A percentile compares a stretch with the other conserved stretches of the same genome.
Evolutionary conservation across 2,797 vertebrate species (phyloP).

Genomic region (Enteromius viviparus): DNA sequence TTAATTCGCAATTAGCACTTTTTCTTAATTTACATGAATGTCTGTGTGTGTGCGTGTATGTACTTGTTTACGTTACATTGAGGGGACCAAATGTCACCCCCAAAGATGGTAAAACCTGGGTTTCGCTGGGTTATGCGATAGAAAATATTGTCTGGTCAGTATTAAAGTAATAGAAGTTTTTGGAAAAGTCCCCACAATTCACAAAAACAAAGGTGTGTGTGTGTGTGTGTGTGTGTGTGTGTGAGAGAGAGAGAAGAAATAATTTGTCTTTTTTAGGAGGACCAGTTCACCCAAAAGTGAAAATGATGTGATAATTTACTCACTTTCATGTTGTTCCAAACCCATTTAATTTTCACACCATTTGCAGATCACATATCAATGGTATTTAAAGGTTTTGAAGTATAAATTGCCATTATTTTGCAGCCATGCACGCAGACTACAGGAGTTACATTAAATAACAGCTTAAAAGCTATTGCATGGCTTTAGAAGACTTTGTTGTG

Average conservation of each 20-base stretch:
- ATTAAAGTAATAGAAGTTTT: too few species aligned
- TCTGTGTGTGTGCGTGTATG: background rate
- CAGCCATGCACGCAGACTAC: background rate
- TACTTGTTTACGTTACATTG: background rate
- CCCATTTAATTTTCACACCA: background rate
- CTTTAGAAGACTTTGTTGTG: background rate
- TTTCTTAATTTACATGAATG: background rate
- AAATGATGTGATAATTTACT: background rate
- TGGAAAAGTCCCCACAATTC: too few species aligned
- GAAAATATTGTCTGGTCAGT: too few species aligned
- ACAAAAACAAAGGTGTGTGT: too few species aligned
- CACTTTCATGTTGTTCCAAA: background rate
- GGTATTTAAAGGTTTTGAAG: background rate
- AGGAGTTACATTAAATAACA: background rate
- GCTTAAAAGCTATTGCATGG: background rate
- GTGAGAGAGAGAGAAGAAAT: background rate
- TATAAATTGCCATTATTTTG: background rate
- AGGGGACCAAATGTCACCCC: too few species aligned
- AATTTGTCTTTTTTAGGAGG: background rate
- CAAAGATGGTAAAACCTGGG: too few species aligned
- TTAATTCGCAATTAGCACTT: background rate
- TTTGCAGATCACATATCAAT: background rate
- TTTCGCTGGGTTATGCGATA: too few species aligned
- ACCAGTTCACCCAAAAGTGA: background rate
- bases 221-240: too few species aligned